Base-by-base conservation (phyloP, 1,140 invertebrate species). In the Trichoplusia ni region DNA sequence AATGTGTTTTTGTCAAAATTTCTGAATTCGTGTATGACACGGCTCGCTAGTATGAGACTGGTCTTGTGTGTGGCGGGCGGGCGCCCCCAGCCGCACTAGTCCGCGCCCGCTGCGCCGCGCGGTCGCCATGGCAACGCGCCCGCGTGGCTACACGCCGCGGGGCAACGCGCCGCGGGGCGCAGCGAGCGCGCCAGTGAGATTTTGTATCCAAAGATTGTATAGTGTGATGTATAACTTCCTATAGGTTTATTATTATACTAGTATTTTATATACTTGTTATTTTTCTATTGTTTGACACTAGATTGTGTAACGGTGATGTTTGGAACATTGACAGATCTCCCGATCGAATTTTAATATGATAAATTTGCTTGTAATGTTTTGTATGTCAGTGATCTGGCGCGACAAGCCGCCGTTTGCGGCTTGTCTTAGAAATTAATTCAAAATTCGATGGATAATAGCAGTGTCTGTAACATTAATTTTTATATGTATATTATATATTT, bases 141-240 rank as follows among this genome's bases (percentile, higher is more conserved):
- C 53, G 44, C 40, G 25, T 37, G 8, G 13, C 14, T 23, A 11
- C 51, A 40, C 33, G 44, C 1, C 6, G 5, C 29, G 46, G 25
- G 14, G 5, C 14, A 4, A 13, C n/a, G 11, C 21, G 21, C 1
- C 1, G 42, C n/a, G 11, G 21, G 5, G 27, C 23, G 49, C 49
- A 27, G 44, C 6, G 37, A 6, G 31, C 7, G 33, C 49, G 19
- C 49, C 75, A 27, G 71, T 63, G 67, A 76, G 69, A 79, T 82
- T 84, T 86, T 86, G 84, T 89, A 87, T 89, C 86, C 86, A 89
- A 89, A 89, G 84, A 89, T 86, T 85, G 82, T 78, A 78, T 77
- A 79, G 82, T 89, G 84, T 89, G 84, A 86, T 87, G 79, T 82
- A 59, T 73, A 77, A 83, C 75, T 89, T 85, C 83, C 79, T 87